phyloP scores from a whole-genome alignment of 2,797 vertebrate species.

The Gallinago nigripennis region DNA sequence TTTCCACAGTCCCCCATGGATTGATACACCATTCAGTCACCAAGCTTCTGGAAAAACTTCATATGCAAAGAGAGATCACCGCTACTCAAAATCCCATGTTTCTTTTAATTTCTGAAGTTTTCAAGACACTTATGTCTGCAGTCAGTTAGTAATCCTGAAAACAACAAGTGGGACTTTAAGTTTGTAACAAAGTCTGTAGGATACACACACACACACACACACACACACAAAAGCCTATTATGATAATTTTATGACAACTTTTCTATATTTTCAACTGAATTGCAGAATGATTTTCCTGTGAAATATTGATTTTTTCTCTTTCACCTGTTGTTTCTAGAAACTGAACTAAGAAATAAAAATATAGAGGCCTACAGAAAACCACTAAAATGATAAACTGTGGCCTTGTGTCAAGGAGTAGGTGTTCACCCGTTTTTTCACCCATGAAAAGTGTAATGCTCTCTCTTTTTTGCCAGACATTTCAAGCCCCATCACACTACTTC shows the following conservation, averaged over 20 bases:
- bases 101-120: neutral
- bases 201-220: fast-evolving
- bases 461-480: neutral
- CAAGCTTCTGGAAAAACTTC: neutral
- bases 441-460: neutral
- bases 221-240: neutral
- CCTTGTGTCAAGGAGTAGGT: neutral
- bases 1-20: neutral
- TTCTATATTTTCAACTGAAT: neutral
- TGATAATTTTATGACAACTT: neutral
- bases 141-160: neutral
- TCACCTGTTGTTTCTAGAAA: neutral
- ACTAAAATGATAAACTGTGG: neutral
- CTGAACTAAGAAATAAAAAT: neutral
- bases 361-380: neutral
- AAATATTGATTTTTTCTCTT: neutral
- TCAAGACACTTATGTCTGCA: neutral
- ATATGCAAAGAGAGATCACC: neutral
- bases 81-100: neutral
- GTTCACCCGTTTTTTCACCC: neutral
- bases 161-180: neutral
- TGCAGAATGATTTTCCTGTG: neutral
- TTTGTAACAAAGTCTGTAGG: neutral
- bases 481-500: neutral
- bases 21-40: neutral